Base-by-base conservation (phyloP, 2,797 vertebrate species). In the Coendou prehensilis region DNA sequence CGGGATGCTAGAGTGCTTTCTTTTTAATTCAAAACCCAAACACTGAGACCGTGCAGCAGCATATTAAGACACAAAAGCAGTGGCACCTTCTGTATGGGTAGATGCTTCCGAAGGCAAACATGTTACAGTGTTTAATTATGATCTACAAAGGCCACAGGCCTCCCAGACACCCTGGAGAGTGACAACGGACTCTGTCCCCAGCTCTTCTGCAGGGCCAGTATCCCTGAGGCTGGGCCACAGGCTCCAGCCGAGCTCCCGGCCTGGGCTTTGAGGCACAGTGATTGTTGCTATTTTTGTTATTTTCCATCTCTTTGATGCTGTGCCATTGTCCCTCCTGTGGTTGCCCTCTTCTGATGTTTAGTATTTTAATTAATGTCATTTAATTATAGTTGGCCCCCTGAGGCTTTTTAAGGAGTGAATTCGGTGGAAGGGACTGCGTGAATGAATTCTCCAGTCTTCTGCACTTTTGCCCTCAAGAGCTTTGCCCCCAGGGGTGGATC, bases 351-450 rank as follows among this genome's bases (percentile, higher is more conserved):
- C 90, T 79, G 81, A 96, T 94, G 87, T 93, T 94, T 56, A 75
- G 81, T 94, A 50, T 95, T 96, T 96, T 96, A 97, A 97, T 97
- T 97, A 96, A 97, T 93, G 87, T 59, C 88, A 87, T 63, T 97
- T 98, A 96, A 93, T 98, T 96, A 94, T 59, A 57, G 54, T 91
- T 9, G 78, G 59, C 93, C 63, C 57, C 96, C 95, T 86, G 92
- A 78, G 93, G 96, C 20, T 85, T 61, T 86, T 47, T 67, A 81
- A 81, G 81, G 82, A 54, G 59, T 52, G 78, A 79, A 87, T 63
- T 92, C 71, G 17, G 56, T 1, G 26, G 71, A 85, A n/a, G 61
- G 22, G 37, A 64, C 54, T 79, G 9, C 14, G 6, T 23, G 86
- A 76, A 41, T 80, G 89, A 73, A 47, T 79, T 86, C 71, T 37